Conservation (phyloP, 2,888 invertebrate species). For the Sceliomorpha sp. region DNA sequence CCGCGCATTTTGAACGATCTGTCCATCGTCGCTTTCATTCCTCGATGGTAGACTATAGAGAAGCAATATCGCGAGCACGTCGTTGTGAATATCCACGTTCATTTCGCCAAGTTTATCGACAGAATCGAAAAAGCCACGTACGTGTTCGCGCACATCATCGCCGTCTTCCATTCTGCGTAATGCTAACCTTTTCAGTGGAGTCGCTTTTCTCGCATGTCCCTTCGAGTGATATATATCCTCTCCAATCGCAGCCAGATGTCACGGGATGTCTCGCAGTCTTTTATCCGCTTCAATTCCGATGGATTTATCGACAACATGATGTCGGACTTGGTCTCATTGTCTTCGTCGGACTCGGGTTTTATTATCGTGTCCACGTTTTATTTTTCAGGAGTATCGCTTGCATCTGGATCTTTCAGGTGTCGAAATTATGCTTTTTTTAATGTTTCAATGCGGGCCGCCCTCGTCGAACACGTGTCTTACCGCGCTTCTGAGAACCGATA, state of each 20-base stretch:
- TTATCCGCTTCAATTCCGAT: slow-evolving; percentile 16
- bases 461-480: too few species aligned
- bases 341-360: not conserved
- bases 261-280: slow-evolving; percentile 8
- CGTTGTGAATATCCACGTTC: slow-evolving; percentile 29
- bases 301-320: slow-evolving; percentile 15
- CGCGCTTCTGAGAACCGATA: too few species aligned
- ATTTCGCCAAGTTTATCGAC: slow-evolving; percentile 34
- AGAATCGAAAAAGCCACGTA: slow-evolving; percentile 24
- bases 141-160: slow-evolving; percentile 15
- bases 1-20: slow-evolving; percentile 8
- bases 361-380: slow-evolving; percentile 9
- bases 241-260: slow-evolving; percentile 26
- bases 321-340: slow-evolving; percentile 16
- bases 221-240: slow-evolving; percentile 18
- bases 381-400: slow-evolving; percentile 14
- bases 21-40: slow-evolving; percentile 14
- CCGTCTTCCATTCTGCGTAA: slow-evolving; percentile 31
- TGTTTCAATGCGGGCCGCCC: not conserved
- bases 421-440: slow-evolving; percentile 12
- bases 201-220: slow-evolving; percentile 20
- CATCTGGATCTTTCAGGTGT: slow-evolving; percentile 21
- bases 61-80: slow-evolving; percentile 20
- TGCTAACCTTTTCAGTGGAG: slow-evolving; percentile 10
- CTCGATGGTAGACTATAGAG: slow-evolving; percentile 21